These are phyloP conservation scores for Oasisia sp. DNA, from an alignment of 2,888 invertebrate genomes.

Conservation along the genomic window DNA sequence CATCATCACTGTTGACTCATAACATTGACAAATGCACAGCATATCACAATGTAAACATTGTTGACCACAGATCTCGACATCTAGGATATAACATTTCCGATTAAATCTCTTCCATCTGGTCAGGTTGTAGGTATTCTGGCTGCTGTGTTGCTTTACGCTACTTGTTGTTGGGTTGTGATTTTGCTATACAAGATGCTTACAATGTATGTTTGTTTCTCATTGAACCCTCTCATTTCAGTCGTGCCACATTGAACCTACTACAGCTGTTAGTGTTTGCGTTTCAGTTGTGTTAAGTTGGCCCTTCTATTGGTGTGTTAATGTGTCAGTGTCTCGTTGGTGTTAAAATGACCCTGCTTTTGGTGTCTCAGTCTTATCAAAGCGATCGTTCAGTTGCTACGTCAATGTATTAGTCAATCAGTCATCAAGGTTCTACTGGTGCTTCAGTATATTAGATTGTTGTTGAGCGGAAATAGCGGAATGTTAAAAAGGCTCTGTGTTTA, in stretches of 20 bases:
- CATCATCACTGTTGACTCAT: background rate
- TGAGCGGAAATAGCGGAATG: slow-evolving; percentile 8
- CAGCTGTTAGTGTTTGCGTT: slow-evolving; percentile 20
- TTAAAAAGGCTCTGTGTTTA: too few relatives aligned
- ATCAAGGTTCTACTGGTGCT: background rate
- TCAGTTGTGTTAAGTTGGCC: slow-evolving; percentile 8
- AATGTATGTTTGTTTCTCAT: slow-evolving; percentile 20
- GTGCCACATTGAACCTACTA: background rate
- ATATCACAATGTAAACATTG: background rate
- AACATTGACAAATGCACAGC: background rate
- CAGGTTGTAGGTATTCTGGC: background rate
- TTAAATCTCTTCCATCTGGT: slow-evolving; percentile 19
- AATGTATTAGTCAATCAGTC: slow-evolving; percentile 8
- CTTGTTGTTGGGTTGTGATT: background rate
- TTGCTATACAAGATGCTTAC: slow-evolving; percentile 19
- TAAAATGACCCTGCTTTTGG: slow-evolving; percentile 24
- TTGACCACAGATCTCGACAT: background rate
- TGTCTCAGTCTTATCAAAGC: background rate
- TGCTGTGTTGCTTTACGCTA: slow-evolving; percentile 20
- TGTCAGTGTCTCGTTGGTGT: background rate
- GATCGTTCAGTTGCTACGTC: background rate
- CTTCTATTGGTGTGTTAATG: slow-evolving; percentile 21
- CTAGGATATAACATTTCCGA: background rate
- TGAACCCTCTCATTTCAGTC: slow-evolving; percentile 23
- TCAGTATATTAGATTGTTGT: slow-evolving; percentile 13